Evolutionary conservation across 1,140 invertebrate species (phyloP), one percentile per base, ranked within the genome.

Genomic region (Neomicropteryx cornuta): DNA sequence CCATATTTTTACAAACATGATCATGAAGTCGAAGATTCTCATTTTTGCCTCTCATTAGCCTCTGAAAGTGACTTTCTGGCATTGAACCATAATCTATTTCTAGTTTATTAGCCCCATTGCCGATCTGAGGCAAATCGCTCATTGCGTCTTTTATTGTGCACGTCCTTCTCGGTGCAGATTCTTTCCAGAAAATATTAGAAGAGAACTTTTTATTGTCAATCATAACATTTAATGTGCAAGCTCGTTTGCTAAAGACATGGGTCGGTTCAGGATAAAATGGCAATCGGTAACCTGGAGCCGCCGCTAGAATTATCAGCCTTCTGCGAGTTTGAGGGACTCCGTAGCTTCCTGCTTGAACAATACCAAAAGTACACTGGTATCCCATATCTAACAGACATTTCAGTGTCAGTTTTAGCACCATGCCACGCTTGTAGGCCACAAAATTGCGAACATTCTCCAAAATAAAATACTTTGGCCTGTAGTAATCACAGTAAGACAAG

Each of bases 401-500:
- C 18, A 92, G 53, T 0, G 86, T 82, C 33, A 90, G 53, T 63
- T 91, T 91, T 27, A 93, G 56, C 17, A 92, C 81, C 76, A 89
- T 82, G 30, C 75, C 76, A 30, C 75, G 74, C 55, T 87, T 85
- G 48, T 81, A 87, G 0, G 74, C 74, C 1, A 82, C 84, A 59
- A 93, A 91, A 62, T 91, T 91, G 24, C 85, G 61, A 0, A 92
- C 88, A 50, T 92, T 92, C 60, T 93, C 88, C 49, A 92, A 68
- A 6, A 92, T 68, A 50, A 92, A 88, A 53, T 79, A 91, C 48
- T 78, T 77, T 0, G 88, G 89, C 17, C 87, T 68, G 52, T 89
- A 93, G 52, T 77, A 91, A 62, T 92, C 88, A 56, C 85, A 87
- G 52, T 79, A 92, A 18, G 85, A 87, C 2, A 92, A 62, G 54